Conservation (phyloP, 2,888 invertebrate species). For the Chloroclystis v-ata region DNA sequence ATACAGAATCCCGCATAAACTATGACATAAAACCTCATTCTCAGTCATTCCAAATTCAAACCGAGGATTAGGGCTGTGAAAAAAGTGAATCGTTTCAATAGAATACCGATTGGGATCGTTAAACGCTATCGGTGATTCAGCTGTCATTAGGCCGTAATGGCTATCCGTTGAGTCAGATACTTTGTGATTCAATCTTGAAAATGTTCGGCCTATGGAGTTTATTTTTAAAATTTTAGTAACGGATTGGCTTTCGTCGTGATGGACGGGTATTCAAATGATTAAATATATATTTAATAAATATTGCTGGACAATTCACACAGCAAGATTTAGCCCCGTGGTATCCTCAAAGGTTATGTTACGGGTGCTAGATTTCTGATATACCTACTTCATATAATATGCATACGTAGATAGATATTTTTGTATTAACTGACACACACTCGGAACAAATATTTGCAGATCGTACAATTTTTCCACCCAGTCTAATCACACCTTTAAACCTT, state of each 20-base stretch:
- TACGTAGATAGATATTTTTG: too few species aligned
- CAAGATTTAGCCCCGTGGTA: too few species aligned
- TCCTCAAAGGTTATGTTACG: too few species aligned
- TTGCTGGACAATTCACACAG: too few species aligned
- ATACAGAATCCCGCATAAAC: not conserved
- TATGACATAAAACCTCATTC: constrained; percentile 1
- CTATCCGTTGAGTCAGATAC: constrained; percentile 29
- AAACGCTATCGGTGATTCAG: constrained; percentile 35
- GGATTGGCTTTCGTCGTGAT: constrained; percentile 15
- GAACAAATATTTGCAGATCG: too few species aligned
- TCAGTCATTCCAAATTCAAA: constrained; percentile 12
- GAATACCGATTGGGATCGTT: constrained; percentile 31
- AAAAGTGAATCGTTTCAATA: constrained; percentile 31
- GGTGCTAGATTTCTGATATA: too few species aligned
- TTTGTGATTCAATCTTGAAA: constrained; percentile 31
- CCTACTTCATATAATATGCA: too few species aligned
- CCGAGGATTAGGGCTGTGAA: constrained; percentile 25
- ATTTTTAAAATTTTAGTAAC: constrained; percentile 21
- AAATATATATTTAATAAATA: too few species aligned
- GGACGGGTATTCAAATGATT: not conserved
- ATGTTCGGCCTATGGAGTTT: constrained; percentile 22
- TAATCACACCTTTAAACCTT: too few species aligned
- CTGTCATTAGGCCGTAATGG: constrained; percentile 33
- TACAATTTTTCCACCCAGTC: too few species aligned
- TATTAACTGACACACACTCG: too few species aligned